These are phyloP conservation scores for Benthosema pterotum DNA, from an alignment of 2,797 vertebrate genomes.

Conservation along the genomic window DNA sequence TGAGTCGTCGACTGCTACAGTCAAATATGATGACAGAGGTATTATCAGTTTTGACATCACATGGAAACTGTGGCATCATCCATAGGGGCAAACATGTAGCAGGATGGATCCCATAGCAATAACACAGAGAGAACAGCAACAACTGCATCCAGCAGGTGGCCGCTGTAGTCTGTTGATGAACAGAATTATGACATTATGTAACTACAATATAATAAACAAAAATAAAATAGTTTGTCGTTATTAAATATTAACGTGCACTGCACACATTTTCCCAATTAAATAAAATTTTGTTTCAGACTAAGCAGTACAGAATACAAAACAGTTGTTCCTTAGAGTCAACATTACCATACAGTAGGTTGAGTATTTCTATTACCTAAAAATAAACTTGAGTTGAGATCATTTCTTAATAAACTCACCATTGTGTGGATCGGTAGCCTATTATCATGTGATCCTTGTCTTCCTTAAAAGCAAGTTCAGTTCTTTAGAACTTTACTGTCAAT, in stretches of 20 bases:
- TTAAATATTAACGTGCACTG: not conserved
- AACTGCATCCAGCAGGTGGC: constrained; percentile 51
- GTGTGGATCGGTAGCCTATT: constrained; percentile 6
- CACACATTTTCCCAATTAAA: not conserved
- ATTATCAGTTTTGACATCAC: constrained; percentile 73
- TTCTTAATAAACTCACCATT: constrained; percentile 65
- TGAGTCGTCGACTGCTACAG: constrained; percentile 78
- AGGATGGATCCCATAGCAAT: constrained; percentile 60
- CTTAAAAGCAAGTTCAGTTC: constrained; percentile 4
- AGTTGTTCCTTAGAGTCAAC: too few species aligned
- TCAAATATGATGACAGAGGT: constrained; percentile 72
- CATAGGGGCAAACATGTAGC: constrained; percentile 56
- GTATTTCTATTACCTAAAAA: not conserved
- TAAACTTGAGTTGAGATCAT: not conserved
- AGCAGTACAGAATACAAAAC: not conserved
- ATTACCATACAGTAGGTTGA: too few species aligned
- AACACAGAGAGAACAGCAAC: constrained; percentile 64
- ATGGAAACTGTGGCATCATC: constrained; percentile 85
- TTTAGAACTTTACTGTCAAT: not conserved
- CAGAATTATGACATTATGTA: constrained; percentile 1
- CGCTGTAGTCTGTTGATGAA: constrained; percentile 60
- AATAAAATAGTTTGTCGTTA: constrained; percentile 4
- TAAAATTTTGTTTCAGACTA: not conserved
- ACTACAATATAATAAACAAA: constrained; percentile 1
- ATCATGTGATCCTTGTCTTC: not conserved